Percentiles rank a stretch among this genome's conserved stretches.
These are phyloP conservation scores for Ips nitidus DNA, from an alignment of 1,140 invertebrate genomes.

Conservation along the genomic window DNA sequence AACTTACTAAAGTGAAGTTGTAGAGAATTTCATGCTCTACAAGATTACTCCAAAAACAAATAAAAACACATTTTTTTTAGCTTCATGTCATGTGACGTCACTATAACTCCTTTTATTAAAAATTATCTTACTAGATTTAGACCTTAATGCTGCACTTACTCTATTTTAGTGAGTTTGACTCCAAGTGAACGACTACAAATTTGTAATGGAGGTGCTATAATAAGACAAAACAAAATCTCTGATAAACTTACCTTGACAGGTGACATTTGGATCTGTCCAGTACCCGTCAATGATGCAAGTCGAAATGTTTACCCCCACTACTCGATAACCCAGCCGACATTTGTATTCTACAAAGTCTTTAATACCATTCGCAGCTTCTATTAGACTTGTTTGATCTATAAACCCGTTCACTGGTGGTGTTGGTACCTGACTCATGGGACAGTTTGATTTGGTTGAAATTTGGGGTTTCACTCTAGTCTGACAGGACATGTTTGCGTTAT, in stretches of 20 bases:
- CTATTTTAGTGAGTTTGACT: too few species aligned
- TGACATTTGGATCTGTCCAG: conserved; percentile 53
- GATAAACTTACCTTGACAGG: conserved; percentile 48
- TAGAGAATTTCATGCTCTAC: too few species aligned
- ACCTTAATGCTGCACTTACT: too few species aligned
- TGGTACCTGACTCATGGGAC: conserved; percentile 43
- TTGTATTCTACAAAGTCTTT: conserved; percentile 49
- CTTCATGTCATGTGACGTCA: too few species aligned
- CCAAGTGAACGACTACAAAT: too few species aligned
- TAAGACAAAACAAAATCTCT: too few species aligned
- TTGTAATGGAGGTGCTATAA: too few species aligned
- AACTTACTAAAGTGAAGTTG: too few species aligned
- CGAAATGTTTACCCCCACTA: conserved; percentile 48
- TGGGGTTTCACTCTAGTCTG: conserved; percentile 27
- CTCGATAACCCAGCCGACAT: conserved; percentile 53
- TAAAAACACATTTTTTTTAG: too few species aligned
- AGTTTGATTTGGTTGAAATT: conserved; percentile 26
- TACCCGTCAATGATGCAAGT: conserved; percentile 53
- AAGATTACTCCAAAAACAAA: too few species aligned
- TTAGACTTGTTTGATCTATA: conserved; percentile 45
- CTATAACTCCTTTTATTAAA: too few species aligned
- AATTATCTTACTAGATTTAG: too few species aligned
- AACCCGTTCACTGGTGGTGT: conserved; percentile 52
- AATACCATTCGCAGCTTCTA: conserved; percentile 39
- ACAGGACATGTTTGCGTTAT: conserved; percentile 51